Base-by-base conservation (phyloP, 2,888 invertebrate species). In the Aspidiotus destructor region DNA sequence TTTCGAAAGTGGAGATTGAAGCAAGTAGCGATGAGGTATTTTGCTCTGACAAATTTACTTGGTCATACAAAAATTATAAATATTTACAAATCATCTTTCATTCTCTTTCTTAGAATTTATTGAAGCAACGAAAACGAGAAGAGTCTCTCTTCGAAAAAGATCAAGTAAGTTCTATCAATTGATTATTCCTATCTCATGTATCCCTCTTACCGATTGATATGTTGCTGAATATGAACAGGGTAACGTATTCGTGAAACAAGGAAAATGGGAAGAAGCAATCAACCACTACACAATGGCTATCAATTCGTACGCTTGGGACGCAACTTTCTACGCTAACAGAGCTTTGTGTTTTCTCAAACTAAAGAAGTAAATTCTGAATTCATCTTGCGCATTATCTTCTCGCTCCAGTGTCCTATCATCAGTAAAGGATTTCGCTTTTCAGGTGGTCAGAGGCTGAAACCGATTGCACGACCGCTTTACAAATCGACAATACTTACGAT, bases 241-340 rank as follows among this genome's bases (percentile, higher is more conserved):
- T 17, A 97, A 97, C 77, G 80, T 79, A 73, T 85, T 84, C 76
- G 93, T 94, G 17, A 87, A 86, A 74, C 76, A 81, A 48, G 82
- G 87, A 73, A 85, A 92, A 75, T 98, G 89, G 84, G 83, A 85
- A 40, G 86, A 89, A 72, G 98, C 98, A 0, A 86, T 95, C 70
- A 78, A 83, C 8, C 89, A 88, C 76, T 99, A 98, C 77, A 86
- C 86, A 55, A 84, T 87, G 75, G 97, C 97, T 0, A 93, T 98
- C 53, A 85, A 88, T 70, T 78, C 87, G 69, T 90, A 89, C 74
- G 83, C 86, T 9, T 83, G 85, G 76, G 86, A 92, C 76, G 84
- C 93, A 2, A 82, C 90, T 13, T 89, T 88, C 75, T 92, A 84
- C 74, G 90, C 92, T 0, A 96, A 96, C 77, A 82, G 96, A 73